phyloP scores from a whole-genome alignment of 2,113 vertebrate genomes.

The Progne subis region DNA sequence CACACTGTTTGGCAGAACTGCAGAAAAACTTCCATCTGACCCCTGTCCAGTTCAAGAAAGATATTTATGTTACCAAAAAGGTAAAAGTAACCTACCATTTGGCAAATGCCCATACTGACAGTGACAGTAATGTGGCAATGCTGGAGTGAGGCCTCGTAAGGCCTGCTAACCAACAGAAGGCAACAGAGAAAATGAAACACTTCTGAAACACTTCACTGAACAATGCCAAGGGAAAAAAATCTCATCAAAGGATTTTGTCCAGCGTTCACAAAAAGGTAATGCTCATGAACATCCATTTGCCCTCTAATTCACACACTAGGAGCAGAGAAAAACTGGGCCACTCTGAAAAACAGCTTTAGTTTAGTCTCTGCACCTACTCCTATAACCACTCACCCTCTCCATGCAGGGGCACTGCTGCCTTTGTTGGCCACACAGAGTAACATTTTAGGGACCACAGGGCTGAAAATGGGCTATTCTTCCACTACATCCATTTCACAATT shows the following conservation, averaged over 20 bases:
- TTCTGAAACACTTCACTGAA: not conserved
- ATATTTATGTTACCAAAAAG: not conserved
- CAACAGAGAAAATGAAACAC: not conserved
- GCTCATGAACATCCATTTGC: not conserved
- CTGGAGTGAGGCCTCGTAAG: not conserved
- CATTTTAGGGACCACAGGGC: not conserved
- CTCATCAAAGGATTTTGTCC: not conserved
- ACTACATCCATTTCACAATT: not conserved
- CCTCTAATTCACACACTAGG: not conserved
- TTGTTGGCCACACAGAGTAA: not conserved
- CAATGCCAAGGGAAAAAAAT: not conserved
- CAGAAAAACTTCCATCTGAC: not conserved
- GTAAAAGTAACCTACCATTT: not conserved
- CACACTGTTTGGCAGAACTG: not conserved
- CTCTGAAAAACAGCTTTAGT: not conserved
- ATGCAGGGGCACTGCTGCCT: not conserved
- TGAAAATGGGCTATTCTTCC: not conserved
- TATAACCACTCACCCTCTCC: not conserved
- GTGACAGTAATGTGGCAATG: accelerated
- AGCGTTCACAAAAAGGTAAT: not conserved
- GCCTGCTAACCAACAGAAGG: not conserved
- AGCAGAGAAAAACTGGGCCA: not conserved
- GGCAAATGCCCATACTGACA: not conserved
- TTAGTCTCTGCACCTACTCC: not conserved
- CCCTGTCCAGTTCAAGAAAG: not conserved